These are phyloP conservation scores for Seira sanloemensis DNA, from an alignment of 2,888 invertebrate genomes.

Conservation along the genomic window DNA sequence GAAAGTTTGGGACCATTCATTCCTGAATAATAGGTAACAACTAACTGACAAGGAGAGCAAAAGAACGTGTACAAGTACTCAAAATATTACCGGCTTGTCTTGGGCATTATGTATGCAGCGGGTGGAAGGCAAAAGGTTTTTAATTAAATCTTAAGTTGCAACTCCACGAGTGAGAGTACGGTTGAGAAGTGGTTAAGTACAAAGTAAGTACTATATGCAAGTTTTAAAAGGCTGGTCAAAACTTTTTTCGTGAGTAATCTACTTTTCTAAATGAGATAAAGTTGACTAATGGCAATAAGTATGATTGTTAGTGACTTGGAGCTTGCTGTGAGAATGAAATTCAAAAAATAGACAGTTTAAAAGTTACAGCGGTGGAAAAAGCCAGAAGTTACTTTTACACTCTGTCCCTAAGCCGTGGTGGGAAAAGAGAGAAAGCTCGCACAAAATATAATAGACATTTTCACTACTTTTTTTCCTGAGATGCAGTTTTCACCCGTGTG, in stretches of 20 bases:
- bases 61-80: no score
- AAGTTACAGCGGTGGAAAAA: conserved; percentile 2
- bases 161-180: neutral
- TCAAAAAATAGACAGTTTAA: conserved; percentile 3
- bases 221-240: neutral
- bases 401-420: no score
- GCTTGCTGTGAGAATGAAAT: conserved; percentile 8
- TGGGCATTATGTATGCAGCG: neutral
- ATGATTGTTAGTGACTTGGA: conserved; percentile 28
- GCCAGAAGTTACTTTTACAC: neutral
- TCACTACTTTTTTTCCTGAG: neutral
- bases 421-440: neutral
- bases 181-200: conserved; percentile 1
- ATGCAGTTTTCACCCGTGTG: no score
- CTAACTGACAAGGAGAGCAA: no score
- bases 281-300: conserved; percentile 34
- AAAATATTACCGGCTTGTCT: no score
- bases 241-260: conserved; percentile 25
- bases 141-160: conserved; percentile 33
- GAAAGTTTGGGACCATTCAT: no score
- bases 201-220: neutral
- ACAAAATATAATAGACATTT: neutral
- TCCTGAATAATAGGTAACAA: no score
- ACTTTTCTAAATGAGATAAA: conserved; percentile 34
- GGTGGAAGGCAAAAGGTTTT: neutral